Base-by-base conservation (phyloP, 2,113 vertebrate genomes). In the Gorilla gorilla region DNA sequence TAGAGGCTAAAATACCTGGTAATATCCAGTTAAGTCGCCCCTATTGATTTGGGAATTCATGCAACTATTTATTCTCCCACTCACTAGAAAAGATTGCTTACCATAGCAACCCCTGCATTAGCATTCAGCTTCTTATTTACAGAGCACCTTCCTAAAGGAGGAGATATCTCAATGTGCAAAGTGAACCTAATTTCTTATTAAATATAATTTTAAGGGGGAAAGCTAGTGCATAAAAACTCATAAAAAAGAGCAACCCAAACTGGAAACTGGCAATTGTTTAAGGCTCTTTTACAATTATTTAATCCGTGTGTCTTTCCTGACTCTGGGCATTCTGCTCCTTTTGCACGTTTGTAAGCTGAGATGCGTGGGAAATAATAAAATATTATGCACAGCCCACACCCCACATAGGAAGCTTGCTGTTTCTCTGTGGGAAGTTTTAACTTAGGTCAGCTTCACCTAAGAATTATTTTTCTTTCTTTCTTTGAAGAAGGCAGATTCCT, bases 41-140 rank as follows among this genome's bases (percentile, higher is more conserved):
- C 81, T 94, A 95, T 93, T 97, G 95, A 96, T 86, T 97, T n/a
- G 18, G 43, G 88, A 96, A 98, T 98, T 96, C 90, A 80, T 80
- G 23, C 38, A 97, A 93, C 57, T 50, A 79, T 97, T 98, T 97
- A 92, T 98, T 98, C 92, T 92, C 78, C 25, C 94, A 80, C 59
- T 98, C 2, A 43, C 18, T 11, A 96, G 95, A 89, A 95, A 86
- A 97, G 18, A 89, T 97, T 96, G 84, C 97, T 98, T 98, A 90
- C 96, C 97, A 97, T 98, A 98, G 98, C 98, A 98, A 94, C 93
- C 43, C 1, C 80, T 78, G 86, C 25, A 93, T 93, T 97, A 96
- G 50, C 59, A 96, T 98, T 96, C 95, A 89, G 59, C 92, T 98
- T 96, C 95, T 64, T 3, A 0, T 87, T 75, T 93, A 93, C 90